phyloP scores from a whole-genome alignment of 2,797 vertebrate species.

The Schizopygopsis pylzovi region DNA sequence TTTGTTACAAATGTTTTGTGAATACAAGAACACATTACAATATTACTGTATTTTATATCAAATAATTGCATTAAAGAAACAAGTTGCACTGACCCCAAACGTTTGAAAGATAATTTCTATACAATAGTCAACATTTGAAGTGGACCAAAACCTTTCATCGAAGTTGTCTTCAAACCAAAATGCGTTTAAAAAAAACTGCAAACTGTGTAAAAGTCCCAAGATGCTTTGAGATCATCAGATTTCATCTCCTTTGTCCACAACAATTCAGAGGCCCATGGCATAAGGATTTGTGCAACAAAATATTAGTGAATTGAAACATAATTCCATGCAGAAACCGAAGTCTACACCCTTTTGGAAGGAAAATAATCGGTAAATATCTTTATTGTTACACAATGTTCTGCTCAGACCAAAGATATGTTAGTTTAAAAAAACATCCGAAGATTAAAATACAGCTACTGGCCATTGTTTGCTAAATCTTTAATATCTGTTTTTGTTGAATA shows the following conservation, averaged over 20 bases:
- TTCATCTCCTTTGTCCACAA: slow-evolving; percentile 23
- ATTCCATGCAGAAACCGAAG: slow-evolving; percentile 14
- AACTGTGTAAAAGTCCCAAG: neutral
- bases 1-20: neutral
- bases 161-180: too few species aligned
- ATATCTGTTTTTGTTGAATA: neutral
- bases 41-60: neutral
- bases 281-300: slow-evolving; percentile 1
- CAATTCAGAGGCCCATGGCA: slow-evolving; percentile 7
- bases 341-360: slow-evolving; percentile 7
- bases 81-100: neutral
- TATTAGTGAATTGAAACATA: slow-evolving; percentile 14
- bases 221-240: neutral
- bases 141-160: too few species aligned
- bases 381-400: neutral
- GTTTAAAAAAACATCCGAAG: neutral
- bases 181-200: too few species aligned
- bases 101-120: neutral
- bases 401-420: neutral
- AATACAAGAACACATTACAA: neutral
- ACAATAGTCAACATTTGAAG: too few species aligned
- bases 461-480: neutral
- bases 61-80: neutral
- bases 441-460: neutral
- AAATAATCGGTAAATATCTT: neutral